A percentile compares a stretch with the other conserved stretches of the same genome.
These are phyloP conservation scores for Aculops lycopersici DNA, from an alignment of 1,140 invertebrate species.

Conservation along the genomic window DNA sequence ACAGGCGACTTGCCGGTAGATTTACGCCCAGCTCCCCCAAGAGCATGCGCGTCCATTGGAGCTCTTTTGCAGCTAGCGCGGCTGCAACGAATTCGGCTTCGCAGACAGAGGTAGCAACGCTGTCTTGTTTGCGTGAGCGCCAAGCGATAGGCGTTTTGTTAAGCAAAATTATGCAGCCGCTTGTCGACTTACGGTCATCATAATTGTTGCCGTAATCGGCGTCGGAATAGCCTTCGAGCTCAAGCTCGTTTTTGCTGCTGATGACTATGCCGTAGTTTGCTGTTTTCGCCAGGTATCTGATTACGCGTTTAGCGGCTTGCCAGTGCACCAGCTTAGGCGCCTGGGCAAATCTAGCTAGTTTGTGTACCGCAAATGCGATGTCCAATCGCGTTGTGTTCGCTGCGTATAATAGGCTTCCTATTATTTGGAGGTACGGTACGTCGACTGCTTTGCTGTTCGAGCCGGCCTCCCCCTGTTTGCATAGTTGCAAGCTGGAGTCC, in stretches of 20 bases:
- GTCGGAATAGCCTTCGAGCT: conserved; percentile 2
- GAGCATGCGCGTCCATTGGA: conserved; percentile 10
- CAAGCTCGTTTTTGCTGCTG: conserved; percentile 11
- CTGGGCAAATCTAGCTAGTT: conserved; percentile 7
- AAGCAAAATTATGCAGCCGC: conserved; percentile 11
- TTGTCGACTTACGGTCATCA: conserved; percentile 1
- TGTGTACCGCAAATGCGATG: conserved; percentile 9
- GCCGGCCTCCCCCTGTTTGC: too few relatives aligned
- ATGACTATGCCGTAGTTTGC: conserved; percentile 10
- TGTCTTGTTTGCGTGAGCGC: conserved; percentile 13
- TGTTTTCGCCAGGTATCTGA: conserved; percentile 13
- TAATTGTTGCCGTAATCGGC: conserved; percentile 6
- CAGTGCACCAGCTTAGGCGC: conserved; percentile 9
- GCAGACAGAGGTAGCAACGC: conserved; percentile 13
- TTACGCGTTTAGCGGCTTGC: conserved; percentile 11
- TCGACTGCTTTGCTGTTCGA: conserved; percentile 1
- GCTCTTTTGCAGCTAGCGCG: conserved; percentile 15
- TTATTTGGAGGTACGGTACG: conserved; percentile 8
- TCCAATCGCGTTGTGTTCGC: conserved; percentile 9
- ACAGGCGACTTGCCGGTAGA: not conserved
- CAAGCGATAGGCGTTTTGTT: conserved; percentile 12
- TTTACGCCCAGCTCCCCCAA: conserved; percentile 3
- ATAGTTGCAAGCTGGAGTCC: too few relatives aligned
- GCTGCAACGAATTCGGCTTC: conserved; percentile 16
- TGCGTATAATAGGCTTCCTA: conserved; percentile 8